Base-by-base conservation (phyloP, 1,140 invertebrate species). In the Drosophila nikananu region DNA sequence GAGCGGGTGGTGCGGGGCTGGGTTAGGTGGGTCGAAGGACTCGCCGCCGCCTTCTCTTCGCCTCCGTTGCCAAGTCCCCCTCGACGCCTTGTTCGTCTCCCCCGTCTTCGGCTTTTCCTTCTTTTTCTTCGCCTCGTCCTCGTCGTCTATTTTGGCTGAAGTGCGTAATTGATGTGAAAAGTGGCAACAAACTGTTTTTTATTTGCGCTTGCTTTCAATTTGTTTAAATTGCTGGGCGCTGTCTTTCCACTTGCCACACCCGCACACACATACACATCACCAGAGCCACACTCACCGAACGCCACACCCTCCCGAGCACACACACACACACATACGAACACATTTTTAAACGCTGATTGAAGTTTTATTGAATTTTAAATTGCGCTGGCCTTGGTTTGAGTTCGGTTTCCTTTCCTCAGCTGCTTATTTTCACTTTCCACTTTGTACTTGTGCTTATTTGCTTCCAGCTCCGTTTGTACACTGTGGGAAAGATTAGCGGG, bases 341-440 rank as follows among this genome's bases (percentile, higher is more conserved):
- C 63, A 83, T 73, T 78, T 90, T 86, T 80, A 75, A 90, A 78
- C 65, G 86, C 79, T 90, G 86, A 90, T 91, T 90, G 86, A 90
- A 90, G 86, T 90, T 90, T 91, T 90, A 90, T 90, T 91, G 86
- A 90, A 90, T 89, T 89, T 90, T 86, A 90, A 86, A 89, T 86
- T 89, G 75, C 71, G 55, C 41, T 80, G 73, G 51, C 73, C 83
- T 65, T 77, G 67, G 59, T 67, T 77, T 67, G 51, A 55, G 39
- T 72, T 57, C 37, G 49, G 35, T 37, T 41, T 61, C 64, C 42
- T 27, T 57, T 44, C 62, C 21, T 49, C 35, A 57, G 52, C 44
- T 49, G 60, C 48, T 73, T 71, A 71, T 67, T 71, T 72, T 72
- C 65, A 71, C 65, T 72, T 72, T 72, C 27, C 65, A 68, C 67